These are phyloP conservation scores for Spodoptera picta DNA, from an alignment of 2,888 invertebrate species.

Conservation along the genomic window DNA sequence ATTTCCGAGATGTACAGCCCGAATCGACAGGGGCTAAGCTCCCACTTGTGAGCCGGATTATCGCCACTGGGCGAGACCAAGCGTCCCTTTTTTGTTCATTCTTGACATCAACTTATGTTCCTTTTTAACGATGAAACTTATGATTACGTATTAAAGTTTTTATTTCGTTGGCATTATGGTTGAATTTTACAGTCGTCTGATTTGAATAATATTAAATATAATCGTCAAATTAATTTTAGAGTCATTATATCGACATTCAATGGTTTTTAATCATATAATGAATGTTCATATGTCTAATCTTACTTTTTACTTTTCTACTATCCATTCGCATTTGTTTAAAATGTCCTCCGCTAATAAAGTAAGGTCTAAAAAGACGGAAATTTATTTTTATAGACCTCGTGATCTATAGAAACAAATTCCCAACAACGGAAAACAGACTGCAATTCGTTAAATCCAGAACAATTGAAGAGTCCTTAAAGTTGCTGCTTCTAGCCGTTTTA, in stretches of 20 bases:
- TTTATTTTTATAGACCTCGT: too few relatives aligned
- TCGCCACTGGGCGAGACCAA: slow-evolving; percentile 12
- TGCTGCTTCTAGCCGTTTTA: slow-evolving; percentile 20
- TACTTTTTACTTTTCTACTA: too few relatives aligned
- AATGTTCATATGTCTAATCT: too few relatives aligned
- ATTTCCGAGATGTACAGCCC: slow-evolving; percentile 37
- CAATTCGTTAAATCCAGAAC: slow-evolving; percentile 8
- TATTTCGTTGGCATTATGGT: not conserved
- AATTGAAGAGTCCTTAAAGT: slow-evolving; percentile 20
- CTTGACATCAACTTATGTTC: slow-evolving; percentile 13
- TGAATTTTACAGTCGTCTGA: too few relatives aligned
- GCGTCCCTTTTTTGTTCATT: slow-evolving; percentile 17
- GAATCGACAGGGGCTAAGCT: slow-evolving; percentile 30
- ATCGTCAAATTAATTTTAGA: too few relatives aligned
- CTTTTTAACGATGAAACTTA: not conserved
- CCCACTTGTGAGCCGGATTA: slow-evolving; percentile 29
- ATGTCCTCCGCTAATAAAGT: too few relatives aligned
- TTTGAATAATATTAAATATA: too few relatives aligned
- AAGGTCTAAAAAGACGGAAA: too few relatives aligned
- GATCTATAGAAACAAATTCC: too few relatives aligned
- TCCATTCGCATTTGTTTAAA: too few relatives aligned
- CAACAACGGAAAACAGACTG: not conserved
- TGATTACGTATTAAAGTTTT: not conserved
- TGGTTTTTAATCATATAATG: too few relatives aligned
- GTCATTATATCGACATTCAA: too few relatives aligned